phyloP scores from a whole-genome alignment of 37 sponge, comb jelly and placozoan genomes.

The Petrosia ficiformis region DNA sequence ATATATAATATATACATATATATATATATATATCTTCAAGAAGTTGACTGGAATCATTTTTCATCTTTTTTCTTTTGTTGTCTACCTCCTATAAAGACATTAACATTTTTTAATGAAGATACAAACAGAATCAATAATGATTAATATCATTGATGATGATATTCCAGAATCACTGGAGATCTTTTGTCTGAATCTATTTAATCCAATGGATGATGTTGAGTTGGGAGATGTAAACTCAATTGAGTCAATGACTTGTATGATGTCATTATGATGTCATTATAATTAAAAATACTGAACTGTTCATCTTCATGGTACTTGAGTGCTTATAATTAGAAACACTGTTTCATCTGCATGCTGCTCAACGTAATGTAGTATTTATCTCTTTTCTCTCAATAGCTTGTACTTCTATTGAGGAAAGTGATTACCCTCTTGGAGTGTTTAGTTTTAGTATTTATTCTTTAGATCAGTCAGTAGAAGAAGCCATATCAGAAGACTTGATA shows the following conservation, averaged over 20 bases:
- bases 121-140: not conserved
- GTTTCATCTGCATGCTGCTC: not conserved
- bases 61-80: no score
- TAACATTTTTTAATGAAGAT: no score
- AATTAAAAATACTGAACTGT: no score
- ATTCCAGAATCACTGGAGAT: slow-evolving; percentile 56
- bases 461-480: slow-evolving; percentile 29
- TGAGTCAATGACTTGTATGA: no score
- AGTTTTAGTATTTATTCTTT: slow-evolving; percentile 42
- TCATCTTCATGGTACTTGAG: no score
- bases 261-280: no score
- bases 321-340: no score
- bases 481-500: slow-evolving; percentile 17
- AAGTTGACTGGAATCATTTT: no score
- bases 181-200: slow-evolving; percentile 43
- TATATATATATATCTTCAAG: no score
- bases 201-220: slow-evolving; percentile 47
- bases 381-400: slow-evolving; percentile 31
- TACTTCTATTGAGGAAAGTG: slow-evolving; percentile 62
- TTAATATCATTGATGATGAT: slow-evolving; percentile 46
- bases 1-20: no score
- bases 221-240: slow-evolving; percentile 49
- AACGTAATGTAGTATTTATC: not conserved
- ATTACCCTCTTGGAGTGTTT: slow-evolving; percentile 81
- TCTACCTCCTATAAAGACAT: no score